These are phyloP conservation scores for Fulmarus glacialis DNA, from an alignment of 2,113 vertebrate species.

Conservation along the genomic window DNA sequence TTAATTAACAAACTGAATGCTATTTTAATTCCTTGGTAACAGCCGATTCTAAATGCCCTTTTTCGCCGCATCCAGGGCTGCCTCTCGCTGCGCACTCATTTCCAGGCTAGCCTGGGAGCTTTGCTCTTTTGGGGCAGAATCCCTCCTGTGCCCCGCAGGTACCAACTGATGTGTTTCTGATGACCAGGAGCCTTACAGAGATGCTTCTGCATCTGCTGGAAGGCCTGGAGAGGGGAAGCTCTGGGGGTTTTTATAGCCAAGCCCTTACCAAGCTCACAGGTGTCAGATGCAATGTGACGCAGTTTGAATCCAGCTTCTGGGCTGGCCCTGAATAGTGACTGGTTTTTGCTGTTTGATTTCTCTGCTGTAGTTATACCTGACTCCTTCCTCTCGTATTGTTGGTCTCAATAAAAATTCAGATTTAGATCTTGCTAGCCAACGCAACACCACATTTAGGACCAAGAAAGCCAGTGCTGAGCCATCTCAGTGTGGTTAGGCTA, in stretches of 20 bases:
- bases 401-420: not conserved
- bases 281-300: not conserved
- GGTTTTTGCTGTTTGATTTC: not conserved
- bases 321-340: not conserved
- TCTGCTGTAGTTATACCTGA: not conserved
- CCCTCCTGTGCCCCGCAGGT: fast-evolving
- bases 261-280: not conserved
- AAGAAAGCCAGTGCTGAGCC: not conserved
- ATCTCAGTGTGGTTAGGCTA: fast-evolving
- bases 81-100: not conserved
- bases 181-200: not conserved
- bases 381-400: not conserved
- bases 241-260: not conserved
- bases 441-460: not conserved
- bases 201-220: not conserved
- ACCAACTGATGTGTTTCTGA: not conserved
- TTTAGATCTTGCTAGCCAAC: not conserved
- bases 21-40: not conserved
- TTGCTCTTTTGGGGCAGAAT: not conserved
- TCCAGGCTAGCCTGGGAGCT: not conserved
- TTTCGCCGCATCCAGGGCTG: not conserved
- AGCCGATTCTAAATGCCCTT: not conserved
- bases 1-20: not conserved
- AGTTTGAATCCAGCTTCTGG: not conserved
- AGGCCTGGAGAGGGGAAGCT: not conserved